phyloP scores from a whole-genome alignment of 2,113 vertebrate genomes.

The Sclerurus mexicanus region DNA sequence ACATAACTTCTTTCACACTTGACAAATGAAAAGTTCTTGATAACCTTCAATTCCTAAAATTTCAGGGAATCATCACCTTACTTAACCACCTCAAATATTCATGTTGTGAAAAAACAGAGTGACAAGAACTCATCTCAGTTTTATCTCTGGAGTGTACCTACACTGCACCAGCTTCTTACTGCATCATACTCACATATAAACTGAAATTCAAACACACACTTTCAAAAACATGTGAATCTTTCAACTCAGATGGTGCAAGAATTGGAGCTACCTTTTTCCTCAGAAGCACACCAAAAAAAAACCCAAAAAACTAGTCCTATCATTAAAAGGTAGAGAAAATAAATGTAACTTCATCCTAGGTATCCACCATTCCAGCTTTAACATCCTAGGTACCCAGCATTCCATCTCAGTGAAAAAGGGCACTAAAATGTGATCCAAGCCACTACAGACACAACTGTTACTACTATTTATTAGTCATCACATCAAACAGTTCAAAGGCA shows the following conservation, averaged over 20 bases:
- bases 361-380: neutral
- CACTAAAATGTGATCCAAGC: neutral
- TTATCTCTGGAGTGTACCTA: neutral
- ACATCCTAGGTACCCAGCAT: constrained; percentile 25
- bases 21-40: neutral
- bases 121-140: neutral
- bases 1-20: neutral
- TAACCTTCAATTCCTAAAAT: constrained; percentile 9
- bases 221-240: constrained; percentile 6
- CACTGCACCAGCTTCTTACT: neutral
- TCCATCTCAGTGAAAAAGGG: neutral
- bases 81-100: neutral
- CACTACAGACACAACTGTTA: neutral
- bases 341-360: neutral
- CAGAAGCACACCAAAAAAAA: constrained; percentile 16
- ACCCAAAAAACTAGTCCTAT: neutral
- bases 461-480: neutral
- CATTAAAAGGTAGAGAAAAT: constrained; percentile 31
- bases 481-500: neutral
- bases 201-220: neutral
- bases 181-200: neutral
- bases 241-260: neutral
- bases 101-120: neutral
- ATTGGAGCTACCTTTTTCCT: neutral
- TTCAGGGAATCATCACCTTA: neutral